phyloP scores from a whole-genome alignment of 2,113 vertebrate species.

The Montifringilla adamsi region DNA sequence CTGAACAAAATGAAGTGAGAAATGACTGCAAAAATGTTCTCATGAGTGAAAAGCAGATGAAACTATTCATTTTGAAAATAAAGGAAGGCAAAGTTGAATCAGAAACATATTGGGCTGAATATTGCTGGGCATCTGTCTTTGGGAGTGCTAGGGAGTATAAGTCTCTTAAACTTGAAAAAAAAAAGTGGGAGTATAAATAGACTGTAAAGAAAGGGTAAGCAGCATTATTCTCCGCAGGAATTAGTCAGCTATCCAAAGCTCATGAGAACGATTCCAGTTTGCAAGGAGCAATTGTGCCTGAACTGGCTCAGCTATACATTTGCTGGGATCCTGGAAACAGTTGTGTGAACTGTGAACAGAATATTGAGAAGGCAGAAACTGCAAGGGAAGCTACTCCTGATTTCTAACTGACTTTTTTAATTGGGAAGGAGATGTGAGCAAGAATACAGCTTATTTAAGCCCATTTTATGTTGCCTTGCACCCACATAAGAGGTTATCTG shows the following conservation, averaged over 20 bases:
- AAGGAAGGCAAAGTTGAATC: not conserved
- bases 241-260: slow-evolving; percentile 44
- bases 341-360: slow-evolving; percentile 36
- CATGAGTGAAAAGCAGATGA: slow-evolving; percentile 1
- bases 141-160: not conserved
- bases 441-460: not conserved
- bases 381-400: not conserved
- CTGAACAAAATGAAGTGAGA: not conserved
- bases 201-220: slow-evolving; percentile 12
- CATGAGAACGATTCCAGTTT: not conserved
- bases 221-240: slow-evolving; percentile 33
- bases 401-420: not conserved
- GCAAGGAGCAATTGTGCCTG: slow-evolving; percentile 30
- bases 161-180: not conserved
- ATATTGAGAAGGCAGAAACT: slow-evolving; percentile 25
- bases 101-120: slow-evolving; percentile 17
- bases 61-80: slow-evolving; percentile 15
- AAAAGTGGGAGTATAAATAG: slow-evolving; percentile 1
- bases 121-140: not conserved
- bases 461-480: not conserved
- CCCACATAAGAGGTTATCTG: not conserved
- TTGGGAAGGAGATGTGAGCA: not conserved
- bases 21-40: not conserved
- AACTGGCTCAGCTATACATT: slow-evolving; percentile 57
- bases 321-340: slow-evolving; percentile 30